Evolutionary conservation across 2,797 vertebrate species (phyloP), one percentile per base, ranked within the genome.

Genomic region (Enoplosus armatus): DNA sequence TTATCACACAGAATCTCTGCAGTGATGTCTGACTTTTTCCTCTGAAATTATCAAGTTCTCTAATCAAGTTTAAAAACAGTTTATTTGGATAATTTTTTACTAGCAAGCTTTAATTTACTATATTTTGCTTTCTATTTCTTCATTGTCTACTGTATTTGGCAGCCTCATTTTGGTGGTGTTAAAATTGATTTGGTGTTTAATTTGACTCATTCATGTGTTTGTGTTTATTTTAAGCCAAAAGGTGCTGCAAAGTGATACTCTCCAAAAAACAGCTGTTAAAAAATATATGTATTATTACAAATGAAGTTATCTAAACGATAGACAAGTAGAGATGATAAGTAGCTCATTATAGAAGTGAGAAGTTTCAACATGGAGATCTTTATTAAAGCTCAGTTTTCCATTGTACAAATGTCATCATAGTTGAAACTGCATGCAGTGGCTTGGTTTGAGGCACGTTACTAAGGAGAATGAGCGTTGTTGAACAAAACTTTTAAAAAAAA

Each of bases 351-450:
- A 73, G 55, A 80, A 70, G 5, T 79, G 60, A 71, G 61, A 89
- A 77, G 90, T 93, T 94, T 95, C 89, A 93, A 95, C 94, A 95
- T 93, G 91, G 92, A 95, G 93, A 94, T 95, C 94, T 96, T 96
- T 96, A 96, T 96, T 96, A 96, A 96, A 96, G 95, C 94, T 96
- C 92, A 92, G 89, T 94, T 94, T 95, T 87, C 87, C 92, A 93
- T 95, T 93, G 93, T 96, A 96, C 95, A 96, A 96, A 96, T 94
- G 92, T 95, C 88, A 92, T 93, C 90, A 91, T 92, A 81, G 93
- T 94, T 93, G 91, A 95, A 95, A 95, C 94, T 93, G 95, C 96
- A 96, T 96, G 96, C 95, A 91, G 95, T 95, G 94, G 94, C 92
- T 95, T 95, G 89, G 90, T 94, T 95, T 93, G 95, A 96, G 96